These are phyloP conservation scores for Anolis apletophallus DNA, from an alignment of 2,797 vertebrate species.

Conservation along the genomic window DNA sequence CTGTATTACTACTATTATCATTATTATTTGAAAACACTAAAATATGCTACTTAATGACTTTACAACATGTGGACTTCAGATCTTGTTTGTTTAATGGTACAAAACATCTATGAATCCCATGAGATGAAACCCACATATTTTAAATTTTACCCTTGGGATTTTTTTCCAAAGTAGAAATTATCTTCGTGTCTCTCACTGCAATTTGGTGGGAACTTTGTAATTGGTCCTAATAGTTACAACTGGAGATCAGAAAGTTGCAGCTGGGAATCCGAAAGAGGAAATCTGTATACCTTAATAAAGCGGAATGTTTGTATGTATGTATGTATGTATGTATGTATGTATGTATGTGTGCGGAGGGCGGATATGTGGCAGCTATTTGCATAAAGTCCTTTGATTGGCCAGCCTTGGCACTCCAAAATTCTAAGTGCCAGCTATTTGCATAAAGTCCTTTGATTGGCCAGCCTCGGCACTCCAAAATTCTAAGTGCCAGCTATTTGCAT, in stretches of 20 bases:
- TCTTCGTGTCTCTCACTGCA: not conserved
- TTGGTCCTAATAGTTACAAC: not conserved
- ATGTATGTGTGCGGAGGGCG: too few relatives aligned
- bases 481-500: too few relatives aligned
- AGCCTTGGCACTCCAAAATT: too few relatives aligned
- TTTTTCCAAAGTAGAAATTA: constrained; percentile 10
- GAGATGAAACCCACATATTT: constrained; percentile 30
- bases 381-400: too few relatives aligned
- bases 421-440: too few relatives aligned
- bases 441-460: too few relatives aligned
- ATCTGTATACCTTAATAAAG: too few relatives aligned
- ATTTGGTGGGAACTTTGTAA: not conserved
- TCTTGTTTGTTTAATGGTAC: constrained; percentile 36
- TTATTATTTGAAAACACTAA: constrained; percentile 20
- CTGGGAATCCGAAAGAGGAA: not conserved
- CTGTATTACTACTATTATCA: not conserved
- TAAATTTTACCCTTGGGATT: constrained; percentile 27
- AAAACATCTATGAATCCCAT: constrained; percentile 12
- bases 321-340: too few relatives aligned
- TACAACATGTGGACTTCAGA: constrained; percentile 18
- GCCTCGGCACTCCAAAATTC: too few relatives aligned
- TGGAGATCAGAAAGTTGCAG: not conserved
- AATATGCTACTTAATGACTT: constrained; percentile 20
- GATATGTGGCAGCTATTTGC: too few relatives aligned
- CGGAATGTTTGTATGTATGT: too few relatives aligned